phyloP scores from a whole-genome alignment of 2,113 vertebrate species.

The Scatophagus argus region DNA sequence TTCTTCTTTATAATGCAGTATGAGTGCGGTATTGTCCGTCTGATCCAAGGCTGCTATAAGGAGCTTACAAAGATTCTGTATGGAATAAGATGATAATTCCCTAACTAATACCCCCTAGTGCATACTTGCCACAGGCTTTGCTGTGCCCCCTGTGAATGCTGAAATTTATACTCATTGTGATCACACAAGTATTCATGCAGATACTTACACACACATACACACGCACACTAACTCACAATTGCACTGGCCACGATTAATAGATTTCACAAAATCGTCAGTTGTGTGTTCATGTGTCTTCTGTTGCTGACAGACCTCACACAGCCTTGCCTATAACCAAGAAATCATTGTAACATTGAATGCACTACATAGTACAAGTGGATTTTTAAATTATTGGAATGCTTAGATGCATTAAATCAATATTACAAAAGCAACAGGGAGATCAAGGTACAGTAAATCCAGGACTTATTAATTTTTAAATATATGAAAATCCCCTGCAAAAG shows the following conservation, averaged over 20 bases:
- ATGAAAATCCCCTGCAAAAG: conserved; percentile 75
- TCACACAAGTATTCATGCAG: conserved; percentile 48
- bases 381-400: conserved; percentile 63
- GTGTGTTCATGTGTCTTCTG: conserved; percentile 40
- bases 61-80: conserved; percentile 74
- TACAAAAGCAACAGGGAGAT: conserved; percentile 73
- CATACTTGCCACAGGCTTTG: conserved; percentile 65
- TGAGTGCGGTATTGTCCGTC: conserved; percentile 70
- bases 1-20: conserved; percentile 65
- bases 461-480: conserved; percentile 82
- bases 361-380: conserved; percentile 58
- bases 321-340: conserved; percentile 29
- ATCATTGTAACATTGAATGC: conserved; percentile 60
- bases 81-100: conserved; percentile 77
- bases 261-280: conserved; percentile 52
- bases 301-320: conserved; percentile 17
- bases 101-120: conserved; percentile 69
- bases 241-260: conserved; percentile 24
- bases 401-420: conserved; percentile 81
- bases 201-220: conserved; percentile 23
- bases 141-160: conserved; percentile 27
- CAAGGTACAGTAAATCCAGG: conserved; percentile 75
- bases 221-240: neutral
- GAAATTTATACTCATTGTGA: conserved; percentile 56
- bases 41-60: conserved; percentile 75